Percentiles rank a stretch among this genome's conserved stretches.
Evolutionary conservation across 2,797 vertebrate species (phyloP).

Genomic region (Tragelaphus eurycerus): DNA sequence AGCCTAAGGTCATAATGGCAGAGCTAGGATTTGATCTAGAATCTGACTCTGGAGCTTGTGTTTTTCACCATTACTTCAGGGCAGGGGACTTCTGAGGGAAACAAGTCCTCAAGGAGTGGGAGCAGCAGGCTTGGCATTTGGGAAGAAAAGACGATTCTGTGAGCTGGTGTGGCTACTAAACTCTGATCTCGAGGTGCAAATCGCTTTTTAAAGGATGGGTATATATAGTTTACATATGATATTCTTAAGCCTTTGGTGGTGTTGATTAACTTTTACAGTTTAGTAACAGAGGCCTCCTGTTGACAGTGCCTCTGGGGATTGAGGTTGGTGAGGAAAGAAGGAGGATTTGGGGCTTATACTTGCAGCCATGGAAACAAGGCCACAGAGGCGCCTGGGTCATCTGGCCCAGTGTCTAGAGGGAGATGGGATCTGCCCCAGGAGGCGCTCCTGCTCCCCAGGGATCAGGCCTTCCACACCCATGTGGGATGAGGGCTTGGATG

Average conservation of each 20-base stretch:
- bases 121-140: rapidly evolving
- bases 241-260: background rate
- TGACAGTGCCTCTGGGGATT: background rate
- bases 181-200: background rate
- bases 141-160: background rate
- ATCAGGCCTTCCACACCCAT: background rate
- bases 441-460: background rate
- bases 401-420: background rate
- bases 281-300: background rate
- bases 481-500: background rate
- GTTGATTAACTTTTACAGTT: background rate
- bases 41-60: background rate
- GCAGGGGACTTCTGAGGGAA: background rate
- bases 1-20: background rate
- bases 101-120: background rate
- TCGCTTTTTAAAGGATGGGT: background rate
- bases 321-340: background rate
- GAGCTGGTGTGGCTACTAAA: background rate
- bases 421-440: background rate
- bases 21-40: background rate
- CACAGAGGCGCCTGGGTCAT: background rate
- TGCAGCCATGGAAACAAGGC: background rate
- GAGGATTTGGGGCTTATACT: too few relatives aligned
- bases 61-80: background rate
- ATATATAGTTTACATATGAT: background rate